Percentiles rank a stretch among this genome's conserved stretches.
These are phyloP conservation scores for Nixonia krombeini DNA, from an alignment of 1,140 invertebrate species.

Conservation along the genomic window DNA sequence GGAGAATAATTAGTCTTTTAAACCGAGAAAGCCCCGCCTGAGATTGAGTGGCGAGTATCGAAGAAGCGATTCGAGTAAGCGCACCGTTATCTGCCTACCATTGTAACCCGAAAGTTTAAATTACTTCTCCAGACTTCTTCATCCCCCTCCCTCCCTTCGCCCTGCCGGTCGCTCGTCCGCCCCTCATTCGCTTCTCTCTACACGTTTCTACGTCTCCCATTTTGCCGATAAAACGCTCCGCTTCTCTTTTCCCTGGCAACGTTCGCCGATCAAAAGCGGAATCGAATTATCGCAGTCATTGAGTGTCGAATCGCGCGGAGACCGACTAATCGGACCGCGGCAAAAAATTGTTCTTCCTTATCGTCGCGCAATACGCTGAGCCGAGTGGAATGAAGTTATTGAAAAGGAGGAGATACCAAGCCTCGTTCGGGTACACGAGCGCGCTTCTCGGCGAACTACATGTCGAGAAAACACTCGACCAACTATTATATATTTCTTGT, in stretches of 20 bases:
- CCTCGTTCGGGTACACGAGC: not conserved
- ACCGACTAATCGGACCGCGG: constrained; percentile 9
- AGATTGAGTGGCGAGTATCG: constrained; percentile 49
- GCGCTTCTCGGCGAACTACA: no score
- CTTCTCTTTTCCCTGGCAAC: constrained; percentile 20
- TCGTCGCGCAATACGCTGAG: not conserved
- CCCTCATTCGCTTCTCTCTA: constrained; percentile 24
- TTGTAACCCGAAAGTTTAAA: constrained; percentile 55
- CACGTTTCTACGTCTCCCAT: constrained; percentile 22
- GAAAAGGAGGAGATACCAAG: not conserved
- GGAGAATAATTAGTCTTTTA: constrained; percentile 52
- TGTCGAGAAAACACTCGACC: no score
- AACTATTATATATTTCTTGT: not conserved
- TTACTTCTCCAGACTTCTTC: constrained; percentile 54
- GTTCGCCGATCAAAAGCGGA: constrained; percentile 27
- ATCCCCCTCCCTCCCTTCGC: no score
- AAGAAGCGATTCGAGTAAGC: constrained; percentile 50
- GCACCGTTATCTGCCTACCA: constrained; percentile 45
- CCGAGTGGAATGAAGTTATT: not conserved
- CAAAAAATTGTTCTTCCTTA: constrained; percentile 5
- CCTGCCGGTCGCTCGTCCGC: constrained; percentile 3
- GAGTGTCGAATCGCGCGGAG: constrained; percentile 21
- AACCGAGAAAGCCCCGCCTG: constrained; percentile 24
- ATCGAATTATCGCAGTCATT: constrained; percentile 37
- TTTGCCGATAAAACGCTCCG: constrained; percentile 35